phyloP scores from a whole-genome alignment of 2,113 vertebrate species.

The Bombycilla garrulus region DNA sequence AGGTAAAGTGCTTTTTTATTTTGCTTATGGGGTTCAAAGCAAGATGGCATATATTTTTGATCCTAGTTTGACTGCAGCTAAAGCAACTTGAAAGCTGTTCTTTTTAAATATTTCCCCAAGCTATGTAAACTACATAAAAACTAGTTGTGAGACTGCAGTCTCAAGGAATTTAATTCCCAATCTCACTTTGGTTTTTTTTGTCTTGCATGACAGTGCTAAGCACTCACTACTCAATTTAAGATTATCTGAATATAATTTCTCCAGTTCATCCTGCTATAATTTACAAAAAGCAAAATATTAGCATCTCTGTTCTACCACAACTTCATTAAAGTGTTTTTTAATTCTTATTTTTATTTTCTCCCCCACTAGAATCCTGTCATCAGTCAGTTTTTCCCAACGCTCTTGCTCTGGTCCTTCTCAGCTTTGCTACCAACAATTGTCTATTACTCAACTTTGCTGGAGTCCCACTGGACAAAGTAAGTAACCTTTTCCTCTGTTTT shows the following conservation, averaged over 20 bases:
- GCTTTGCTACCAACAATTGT: constrained; percentile 89
- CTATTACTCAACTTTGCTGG: constrained; percentile 91
- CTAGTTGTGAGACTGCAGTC: neutral
- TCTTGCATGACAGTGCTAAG: neutral
- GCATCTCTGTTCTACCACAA: neutral
- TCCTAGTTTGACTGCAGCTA: neutral
- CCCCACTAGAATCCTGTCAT: constrained; percentile 82
- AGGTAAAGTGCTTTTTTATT: neutral
- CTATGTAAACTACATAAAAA: neutral
- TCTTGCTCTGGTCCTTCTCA: constrained; percentile 93
- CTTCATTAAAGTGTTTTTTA: neutral
- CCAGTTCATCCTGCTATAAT: neutral
- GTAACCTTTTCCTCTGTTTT: neutral
- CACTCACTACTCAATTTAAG: neutral
- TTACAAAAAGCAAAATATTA: neutral
- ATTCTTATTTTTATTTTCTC: neutral
- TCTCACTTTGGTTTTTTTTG: neutral
- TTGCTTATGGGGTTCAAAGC: neutral
- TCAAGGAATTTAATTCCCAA: neutral
- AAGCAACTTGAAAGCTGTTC: neutral
- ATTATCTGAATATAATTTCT: neutral
- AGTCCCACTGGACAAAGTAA: constrained; percentile 95
- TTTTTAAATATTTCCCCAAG: neutral
- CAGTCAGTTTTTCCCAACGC: constrained; percentile 96
- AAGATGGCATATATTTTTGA: neutral